phyloP scores from a whole-genome alignment of 2,888 invertebrate genomes.

The Cheilosia urbana region DNA sequence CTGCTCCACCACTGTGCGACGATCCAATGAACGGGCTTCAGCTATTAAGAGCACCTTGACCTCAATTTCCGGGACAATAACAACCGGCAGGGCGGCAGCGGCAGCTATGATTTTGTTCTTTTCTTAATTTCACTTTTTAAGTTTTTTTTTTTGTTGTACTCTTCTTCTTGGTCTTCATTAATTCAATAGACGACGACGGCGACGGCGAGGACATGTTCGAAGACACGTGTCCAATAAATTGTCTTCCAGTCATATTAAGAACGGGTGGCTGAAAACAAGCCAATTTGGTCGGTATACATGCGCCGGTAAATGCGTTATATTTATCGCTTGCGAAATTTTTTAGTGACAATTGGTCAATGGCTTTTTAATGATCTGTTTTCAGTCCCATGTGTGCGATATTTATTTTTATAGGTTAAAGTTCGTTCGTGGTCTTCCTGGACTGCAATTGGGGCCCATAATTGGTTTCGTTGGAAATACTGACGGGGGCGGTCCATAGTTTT shows the following conservation, averaged over 20 bases:
- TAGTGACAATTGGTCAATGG: conserved; percentile 66
- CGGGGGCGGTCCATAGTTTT: no score
- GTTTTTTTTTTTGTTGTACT: neutral
- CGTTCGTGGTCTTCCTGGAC: conserved; percentile 3
- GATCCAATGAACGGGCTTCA: neutral
- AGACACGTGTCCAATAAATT: conserved; percentile 53
- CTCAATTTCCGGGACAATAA: conserved; percentile 63
- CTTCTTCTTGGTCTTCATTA: conserved; percentile 26
- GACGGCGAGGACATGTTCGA: conserved; percentile 28
- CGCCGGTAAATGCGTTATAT: conserved; percentile 14
- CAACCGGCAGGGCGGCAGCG: neutral
- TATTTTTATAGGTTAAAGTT: conserved; percentile 7
- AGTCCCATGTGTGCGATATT: conserved; percentile 4
- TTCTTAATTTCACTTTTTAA: conserved; percentile 24
- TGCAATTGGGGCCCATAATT: neutral
- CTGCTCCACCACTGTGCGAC: neutral
- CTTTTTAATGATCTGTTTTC: conserved; percentile 62
- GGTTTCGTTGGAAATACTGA: neutral
- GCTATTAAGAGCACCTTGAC: conserved; percentile 58
- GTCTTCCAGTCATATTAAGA: conserved; percentile 29
- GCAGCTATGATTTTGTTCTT: conserved; percentile 5
- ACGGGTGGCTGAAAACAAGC: conserved; percentile 17
- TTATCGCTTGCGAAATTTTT: conserved; percentile 36
- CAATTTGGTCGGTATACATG: neutral
- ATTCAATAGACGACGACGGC: conserved; percentile 37